phyloP scores from a whole-genome alignment of 2,888 invertebrate species.

The Lycaena phlaeas region DNA sequence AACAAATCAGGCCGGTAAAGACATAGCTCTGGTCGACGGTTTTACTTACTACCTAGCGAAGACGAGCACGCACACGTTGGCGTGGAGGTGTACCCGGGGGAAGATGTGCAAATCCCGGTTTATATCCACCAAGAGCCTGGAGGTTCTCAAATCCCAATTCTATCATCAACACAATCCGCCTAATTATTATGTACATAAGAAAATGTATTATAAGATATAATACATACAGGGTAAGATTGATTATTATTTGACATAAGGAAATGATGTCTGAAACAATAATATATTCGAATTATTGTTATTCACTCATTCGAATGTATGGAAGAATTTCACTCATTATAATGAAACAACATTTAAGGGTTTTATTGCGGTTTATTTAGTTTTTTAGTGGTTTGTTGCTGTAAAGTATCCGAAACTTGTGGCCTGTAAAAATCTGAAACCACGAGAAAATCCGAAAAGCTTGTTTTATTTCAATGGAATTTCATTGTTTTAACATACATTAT shows the following conservation, averaged over 20 bases:
- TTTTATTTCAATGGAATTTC: too few relatives aligned
- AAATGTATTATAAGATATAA: constrained; percentile 15
- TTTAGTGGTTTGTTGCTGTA: too few relatives aligned
- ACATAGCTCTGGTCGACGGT: constrained; percentile 25
- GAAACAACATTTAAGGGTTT: background rate
- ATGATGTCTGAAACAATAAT: too few relatives aligned
- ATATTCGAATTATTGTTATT: too few relatives aligned
- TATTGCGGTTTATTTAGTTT: background rate
- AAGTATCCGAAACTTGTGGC: too few relatives aligned
- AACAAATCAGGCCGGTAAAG: constrained; percentile 19
- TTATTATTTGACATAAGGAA: too few relatives aligned
- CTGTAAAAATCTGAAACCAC: too few relatives aligned
- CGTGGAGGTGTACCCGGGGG: constrained; percentile 23
- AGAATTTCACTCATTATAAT: too few relatives aligned
- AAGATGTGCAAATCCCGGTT: constrained; percentile 14
- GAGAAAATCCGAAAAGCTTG: too few relatives aligned
- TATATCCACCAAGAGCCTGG: constrained; percentile 8
- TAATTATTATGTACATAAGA: constrained; percentile 14
- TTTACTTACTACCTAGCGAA: constrained; percentile 27
- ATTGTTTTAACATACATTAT: too few relatives aligned
- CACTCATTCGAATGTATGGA: too few relatives aligned
- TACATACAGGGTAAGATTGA: background rate
- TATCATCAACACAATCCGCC: constrained; percentile 19
- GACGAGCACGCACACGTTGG: constrained; percentile 17
- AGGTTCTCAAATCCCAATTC: constrained; percentile 6